These are phyloP conservation scores for Notechis scutatus DNA, from an alignment of 2,113 vertebrate genomes.

Conservation along the genomic window DNA sequence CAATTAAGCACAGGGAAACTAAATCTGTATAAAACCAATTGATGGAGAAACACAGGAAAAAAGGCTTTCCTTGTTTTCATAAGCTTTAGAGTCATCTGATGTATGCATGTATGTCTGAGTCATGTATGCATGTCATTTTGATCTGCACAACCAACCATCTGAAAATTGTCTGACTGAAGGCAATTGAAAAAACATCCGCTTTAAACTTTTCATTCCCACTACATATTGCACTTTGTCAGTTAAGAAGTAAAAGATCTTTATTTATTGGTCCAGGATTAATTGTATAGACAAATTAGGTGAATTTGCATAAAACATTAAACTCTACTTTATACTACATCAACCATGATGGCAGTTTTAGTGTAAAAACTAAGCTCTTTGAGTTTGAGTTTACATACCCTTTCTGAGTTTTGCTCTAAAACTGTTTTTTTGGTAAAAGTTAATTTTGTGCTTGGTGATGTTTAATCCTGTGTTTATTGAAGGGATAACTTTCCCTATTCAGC, in stretches of 20 bases:
- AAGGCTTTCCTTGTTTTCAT: not conserved
- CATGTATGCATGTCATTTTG: not conserved
- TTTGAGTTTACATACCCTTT: too few relatives aligned
- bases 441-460: too few relatives aligned
- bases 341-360: not conserved
- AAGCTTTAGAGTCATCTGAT: not conserved
- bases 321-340: not conserved
- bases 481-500: too few relatives aligned
- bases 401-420: too few relatives aligned
- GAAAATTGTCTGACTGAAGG: not conserved
- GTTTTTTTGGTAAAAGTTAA: too few relatives aligned
- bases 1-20: not conserved
- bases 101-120: too few relatives aligned
- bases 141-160: not conserved
- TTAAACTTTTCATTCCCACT: not conserved
- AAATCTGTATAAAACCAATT: not conserved
- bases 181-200: not conserved
- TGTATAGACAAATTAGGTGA: not conserved
- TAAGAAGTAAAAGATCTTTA: not conserved
- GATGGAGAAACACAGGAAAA: not conserved
- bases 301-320: not conserved
- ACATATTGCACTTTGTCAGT: not conserved
- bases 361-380: not conserved
- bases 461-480: too few relatives aligned
- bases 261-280: not conserved